Percentiles rank a stretch among this genome's conserved stretches.
phyloP scores from a whole-genome alignment of 2,888 invertebrate species.

The Drosophila falleni region DNA sequence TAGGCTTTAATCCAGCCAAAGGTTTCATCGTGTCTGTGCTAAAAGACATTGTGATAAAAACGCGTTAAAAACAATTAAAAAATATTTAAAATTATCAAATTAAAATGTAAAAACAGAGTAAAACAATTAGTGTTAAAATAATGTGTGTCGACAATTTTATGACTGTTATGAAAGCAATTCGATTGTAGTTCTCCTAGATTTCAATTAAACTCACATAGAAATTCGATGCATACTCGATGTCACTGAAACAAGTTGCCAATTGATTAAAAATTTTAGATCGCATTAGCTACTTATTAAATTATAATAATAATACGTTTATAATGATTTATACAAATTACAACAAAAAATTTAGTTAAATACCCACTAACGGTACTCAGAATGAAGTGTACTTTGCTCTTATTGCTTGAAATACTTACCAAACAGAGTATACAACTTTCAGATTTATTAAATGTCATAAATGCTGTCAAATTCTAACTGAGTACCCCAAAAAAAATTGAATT shows the following conservation, averaged over 20 bases:
- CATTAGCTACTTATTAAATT: too few relatives aligned
- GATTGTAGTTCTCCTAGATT: background rate
- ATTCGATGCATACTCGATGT: background rate
- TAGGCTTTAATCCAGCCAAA: slow-evolving; percentile 13
- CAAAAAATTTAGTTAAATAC: too few relatives aligned
- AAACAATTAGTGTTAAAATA: slow-evolving; percentile 23
- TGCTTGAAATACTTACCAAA: too few relatives aligned
- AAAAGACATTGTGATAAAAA: slow-evolving; percentile 6
- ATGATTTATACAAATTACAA: too few relatives aligned
- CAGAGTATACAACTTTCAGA: too few relatives aligned
- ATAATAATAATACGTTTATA: too few relatives aligned
- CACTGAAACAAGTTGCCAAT: background rate
- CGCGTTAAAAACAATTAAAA: slow-evolving; percentile 21
- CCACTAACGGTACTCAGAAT: too few relatives aligned
- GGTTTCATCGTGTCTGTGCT: background rate
- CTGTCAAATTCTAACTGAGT: too few relatives aligned
- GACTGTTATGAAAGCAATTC: background rate
- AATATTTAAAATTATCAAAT: slow-evolving; percentile 5
- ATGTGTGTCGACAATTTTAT: slow-evolving; percentile 12
- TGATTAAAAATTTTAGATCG: too few relatives aligned
- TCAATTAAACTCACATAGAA: slow-evolving; percentile 12
- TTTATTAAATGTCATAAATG: too few relatives aligned
- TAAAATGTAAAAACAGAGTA: slow-evolving; percentile 12
- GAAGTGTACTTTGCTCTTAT: too few relatives aligned
- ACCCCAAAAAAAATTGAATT: too few relatives aligned